Evolutionary conservation across 1,140 invertebrate species (phyloP), one percentile per base, ranked within the genome.

Genomic region (Drosophila biarmipes): DNA sequence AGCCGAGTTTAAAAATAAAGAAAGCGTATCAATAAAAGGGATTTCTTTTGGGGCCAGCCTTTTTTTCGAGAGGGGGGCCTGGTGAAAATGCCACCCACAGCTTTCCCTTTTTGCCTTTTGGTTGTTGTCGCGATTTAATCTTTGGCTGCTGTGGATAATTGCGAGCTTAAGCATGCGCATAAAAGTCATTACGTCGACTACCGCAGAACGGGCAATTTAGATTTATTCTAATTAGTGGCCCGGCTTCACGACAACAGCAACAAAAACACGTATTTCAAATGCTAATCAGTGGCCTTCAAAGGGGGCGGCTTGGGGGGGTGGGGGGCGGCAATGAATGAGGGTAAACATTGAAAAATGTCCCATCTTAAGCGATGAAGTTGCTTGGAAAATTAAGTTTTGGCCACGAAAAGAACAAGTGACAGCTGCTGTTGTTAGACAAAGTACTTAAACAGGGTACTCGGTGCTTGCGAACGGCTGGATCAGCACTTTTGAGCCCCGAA

Each of bases 131-230:
- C 75, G 82, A 86, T 81, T 86, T 86, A 86, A 86, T 86, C 82
- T 86, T 86, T 86, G 75, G 74, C 82, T 86, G 82, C 82, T 87
- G 82, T 74, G 78, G 82, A 86, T 86, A 86, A 86, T 86, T 86
- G 84, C 82, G 74, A 68, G 78, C 82, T 86, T 86, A 86, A 78
- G 82, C 82, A 82, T 87, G 82, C 82, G 82, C 78, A 86, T 86
- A 86, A 86, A 86, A 86, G 82, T 87, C 82, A 86, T 86, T 86
- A 86, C 84, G 69, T 71, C 78, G 82, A 86, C 74, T 86, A 78
- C 82, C 82, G 62, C 82, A 87, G 80, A 86, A 86, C 78, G 82
- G 73, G 78, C 78, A 87, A 86, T 86, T 86, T 86, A 86, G 82
- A 86, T 86, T 86, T 86, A 86, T 86, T 86, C 74, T 86, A 86